Evolutionary conservation across 1,140 invertebrate genomes (phyloP).

Genomic region (Rhynchophorus ferrugineus): DNA sequence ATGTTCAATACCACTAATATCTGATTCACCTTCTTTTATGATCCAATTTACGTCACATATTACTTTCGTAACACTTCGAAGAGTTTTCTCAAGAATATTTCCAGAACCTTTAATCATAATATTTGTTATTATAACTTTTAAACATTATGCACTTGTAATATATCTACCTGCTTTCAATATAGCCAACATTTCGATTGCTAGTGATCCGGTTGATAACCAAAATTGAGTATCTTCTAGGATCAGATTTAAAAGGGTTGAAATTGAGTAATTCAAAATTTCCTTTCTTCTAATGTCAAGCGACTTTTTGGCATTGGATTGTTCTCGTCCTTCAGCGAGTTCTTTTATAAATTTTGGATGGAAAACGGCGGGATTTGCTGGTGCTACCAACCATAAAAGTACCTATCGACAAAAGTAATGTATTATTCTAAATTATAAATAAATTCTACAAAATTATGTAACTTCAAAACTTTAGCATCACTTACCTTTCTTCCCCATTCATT

Average conservation of each 20-base stretch:
- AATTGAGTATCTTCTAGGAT: constrained; percentile 53
- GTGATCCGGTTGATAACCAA: constrained; percentile 62
- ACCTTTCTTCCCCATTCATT: constrained; percentile 68
- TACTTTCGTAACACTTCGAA: constrained; percentile 42
- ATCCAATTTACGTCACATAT: constrained; percentile 43
- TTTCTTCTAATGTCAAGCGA: constrained; percentile 58
- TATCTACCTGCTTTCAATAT: constrained; percentile 54
- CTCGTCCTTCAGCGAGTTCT: constrained; percentile 64
- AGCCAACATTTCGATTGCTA: constrained; percentile 61
- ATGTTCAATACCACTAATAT: constrained; percentile 64
- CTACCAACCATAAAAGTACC: constrained; percentile 75
- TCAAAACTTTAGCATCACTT: constrained; percentile 20
- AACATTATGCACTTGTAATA: neutral
- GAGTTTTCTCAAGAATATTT: constrained; percentile 33
- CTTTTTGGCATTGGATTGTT: constrained; percentile 72
- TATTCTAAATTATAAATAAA: neutral
- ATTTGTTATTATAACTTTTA: neutral
- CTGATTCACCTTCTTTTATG: constrained; percentile 41
- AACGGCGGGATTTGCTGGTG: constrained; percentile 62
- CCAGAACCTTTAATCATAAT: constrained; percentile 21
- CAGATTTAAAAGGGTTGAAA: constrained; percentile 53
- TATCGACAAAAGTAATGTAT: constrained; percentile 19
- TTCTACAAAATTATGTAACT: neutral
- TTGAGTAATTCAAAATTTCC: constrained; percentile 65
- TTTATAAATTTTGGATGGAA: constrained; percentile 68